Conservation (phyloP, 2,797 vertebrate species). For the Holocentrus rufus region DNA sequence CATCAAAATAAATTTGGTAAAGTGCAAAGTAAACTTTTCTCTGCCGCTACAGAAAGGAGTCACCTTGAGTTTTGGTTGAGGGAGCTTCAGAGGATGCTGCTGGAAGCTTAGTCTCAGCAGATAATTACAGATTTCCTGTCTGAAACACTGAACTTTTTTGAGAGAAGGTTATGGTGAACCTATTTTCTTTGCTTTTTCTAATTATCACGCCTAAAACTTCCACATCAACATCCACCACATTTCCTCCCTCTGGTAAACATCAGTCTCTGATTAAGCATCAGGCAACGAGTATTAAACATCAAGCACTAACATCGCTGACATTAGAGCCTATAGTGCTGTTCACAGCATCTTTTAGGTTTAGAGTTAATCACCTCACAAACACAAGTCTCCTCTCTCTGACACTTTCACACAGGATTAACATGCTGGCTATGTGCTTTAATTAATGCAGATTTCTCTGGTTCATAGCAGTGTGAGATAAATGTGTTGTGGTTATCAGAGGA, state of each 20-base stretch:
- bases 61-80: constrained; percentile 72
- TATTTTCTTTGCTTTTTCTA: constrained; percentile 35
- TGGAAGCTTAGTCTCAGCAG: constrained; percentile 63
- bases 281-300: constrained; percentile 73
- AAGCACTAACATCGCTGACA: constrained; percentile 80
- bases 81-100: constrained; percentile 68
- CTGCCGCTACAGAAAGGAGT: constrained; percentile 56
- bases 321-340: constrained; percentile 82
- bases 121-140: constrained; percentile 73
- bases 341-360: constrained; percentile 83
- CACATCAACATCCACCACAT: constrained; percentile 63
- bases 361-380: constrained; percentile 87
- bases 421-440: constrained; percentile 66
- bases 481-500: constrained; percentile 70
- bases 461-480: constrained; percentile 69
- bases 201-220: constrained; percentile 66
- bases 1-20: constrained; percentile 69
- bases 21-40: constrained; percentile 54
- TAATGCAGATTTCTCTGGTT: constrained; percentile 75
- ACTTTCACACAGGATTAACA: constrained; percentile 76
- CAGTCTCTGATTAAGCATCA: constrained; percentile 75
- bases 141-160: constrained; percentile 65
- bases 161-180: constrained; percentile 4
- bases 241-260: constrained; percentile 81
- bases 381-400: constrained; percentile 79